A percentile compares a stretch with the other conserved stretches of the same genome.
phyloP scores from a whole-genome alignment of 2,888 invertebrate genomes.

The Harpalus rubripes region DNA sequence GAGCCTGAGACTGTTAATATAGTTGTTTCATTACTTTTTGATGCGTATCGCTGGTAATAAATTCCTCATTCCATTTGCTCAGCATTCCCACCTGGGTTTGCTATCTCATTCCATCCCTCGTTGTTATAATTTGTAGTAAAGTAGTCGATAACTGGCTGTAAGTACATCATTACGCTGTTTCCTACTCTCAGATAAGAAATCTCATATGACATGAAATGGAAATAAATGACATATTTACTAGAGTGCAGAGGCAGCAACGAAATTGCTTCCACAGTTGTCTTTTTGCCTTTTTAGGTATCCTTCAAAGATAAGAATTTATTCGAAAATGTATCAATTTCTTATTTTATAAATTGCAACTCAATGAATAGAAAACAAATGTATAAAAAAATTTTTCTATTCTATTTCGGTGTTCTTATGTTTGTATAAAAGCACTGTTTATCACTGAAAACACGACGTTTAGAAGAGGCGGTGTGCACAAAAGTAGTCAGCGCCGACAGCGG shows the following conservation, averaged over 20 bases:
- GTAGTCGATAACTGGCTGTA: constrained; percentile 15
- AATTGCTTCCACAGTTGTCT: background rate
- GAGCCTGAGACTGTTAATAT: constrained; percentile 16
- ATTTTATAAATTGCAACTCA: no score
- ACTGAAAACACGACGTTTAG: no score
- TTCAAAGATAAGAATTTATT: background rate
- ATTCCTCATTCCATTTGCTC: constrained; percentile 45
- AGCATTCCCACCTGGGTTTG: constrained; percentile 20
- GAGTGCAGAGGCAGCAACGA: background rate
- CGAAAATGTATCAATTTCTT: background rate
- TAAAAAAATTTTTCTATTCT: no score
- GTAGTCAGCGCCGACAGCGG: no score
- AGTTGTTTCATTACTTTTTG: constrained; percentile 50
- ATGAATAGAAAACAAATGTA: no score
- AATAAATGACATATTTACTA: background rate
- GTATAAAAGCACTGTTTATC: no score
- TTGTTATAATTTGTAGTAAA: constrained; percentile 32
- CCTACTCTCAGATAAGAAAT: constrained; percentile 35
- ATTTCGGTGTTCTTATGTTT: no score
- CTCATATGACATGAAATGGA: background rate
- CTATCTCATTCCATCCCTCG: constrained; percentile 25
- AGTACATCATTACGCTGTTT: constrained; percentile 2
- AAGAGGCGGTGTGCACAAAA: no score
- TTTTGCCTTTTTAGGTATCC: background rate
- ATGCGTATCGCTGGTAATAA: constrained; percentile 37